Evolutionary conservation across 2,797 vertebrate genomes (phyloP).

Genomic region (Jordanella pulchra): DNA sequence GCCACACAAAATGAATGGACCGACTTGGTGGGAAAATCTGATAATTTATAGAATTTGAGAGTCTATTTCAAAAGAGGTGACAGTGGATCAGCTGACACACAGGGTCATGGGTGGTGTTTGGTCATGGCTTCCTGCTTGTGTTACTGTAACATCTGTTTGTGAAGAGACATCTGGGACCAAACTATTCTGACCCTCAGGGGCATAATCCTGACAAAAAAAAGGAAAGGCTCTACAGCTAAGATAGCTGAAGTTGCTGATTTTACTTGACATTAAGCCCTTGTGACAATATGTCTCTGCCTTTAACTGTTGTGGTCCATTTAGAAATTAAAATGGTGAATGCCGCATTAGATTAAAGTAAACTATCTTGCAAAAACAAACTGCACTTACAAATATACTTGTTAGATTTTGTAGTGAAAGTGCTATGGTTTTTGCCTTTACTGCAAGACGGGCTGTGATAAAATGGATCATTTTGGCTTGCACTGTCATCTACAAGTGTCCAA

Average conservation of each 20-base stretch:
- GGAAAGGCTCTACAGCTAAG: constrained; percentile 72
- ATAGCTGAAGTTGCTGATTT: constrained; percentile 76
- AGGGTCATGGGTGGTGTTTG: constrained; percentile 93
- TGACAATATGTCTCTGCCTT: constrained; percentile 2
- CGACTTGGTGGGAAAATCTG: constrained; percentile 93
- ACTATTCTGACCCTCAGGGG: constrained; percentile 85
- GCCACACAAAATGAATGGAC: constrained; percentile 80
- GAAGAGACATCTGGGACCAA: constrained; percentile 86
- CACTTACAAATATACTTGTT: constrained; percentile 60
- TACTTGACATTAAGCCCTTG: constrained; percentile 69
- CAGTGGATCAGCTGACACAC: constrained; percentile 91
- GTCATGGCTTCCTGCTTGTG: constrained; percentile 88
- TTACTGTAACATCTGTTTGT: constrained; percentile 99
- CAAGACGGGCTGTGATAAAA: constrained; percentile 62
- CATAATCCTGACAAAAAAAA: constrained; percentile 67
- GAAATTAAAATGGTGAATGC: constrained; percentile 21
- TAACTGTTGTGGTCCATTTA: constrained; percentile 10
- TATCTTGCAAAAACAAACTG: constrained; percentile 10
- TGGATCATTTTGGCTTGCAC: constrained; percentile 66
- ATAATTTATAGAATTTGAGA: constrained; percentile 92
- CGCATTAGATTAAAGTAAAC: constrained; percentile 33
- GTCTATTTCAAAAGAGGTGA: constrained; percentile 95
- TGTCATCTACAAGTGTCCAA: constrained; percentile 75
- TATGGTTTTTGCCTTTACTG: constrained; percentile 39
- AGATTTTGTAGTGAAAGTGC: constrained; percentile 47